Evolutionary conservation across 1,140 invertebrate species (phyloP).

Genomic region (Zophobas morio): DNA sequence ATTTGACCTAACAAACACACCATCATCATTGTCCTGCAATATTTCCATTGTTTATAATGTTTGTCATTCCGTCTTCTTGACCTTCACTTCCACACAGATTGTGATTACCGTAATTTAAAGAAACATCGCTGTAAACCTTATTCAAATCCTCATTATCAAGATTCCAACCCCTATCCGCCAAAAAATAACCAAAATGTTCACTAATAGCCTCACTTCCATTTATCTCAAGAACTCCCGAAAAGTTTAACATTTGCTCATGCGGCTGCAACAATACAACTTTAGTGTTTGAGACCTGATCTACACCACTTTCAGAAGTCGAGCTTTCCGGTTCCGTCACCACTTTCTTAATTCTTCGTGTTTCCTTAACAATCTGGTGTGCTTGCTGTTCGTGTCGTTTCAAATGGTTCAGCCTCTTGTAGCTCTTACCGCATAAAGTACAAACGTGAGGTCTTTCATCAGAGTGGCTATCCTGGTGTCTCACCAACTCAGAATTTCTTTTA

Average conservation of each 20-base stretch:
- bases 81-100: not conserved
- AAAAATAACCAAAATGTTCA: not conserved
- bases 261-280: slow-evolving; percentile 24
- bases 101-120: slow-evolving; percentile 5
- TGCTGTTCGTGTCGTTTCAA: slow-evolving; percentile 50
- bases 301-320: slow-evolving; percentile 2
- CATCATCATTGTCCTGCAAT: not conserved
- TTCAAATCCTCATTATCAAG: slow-evolving; percentile 20
- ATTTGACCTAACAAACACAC: too few species aligned
- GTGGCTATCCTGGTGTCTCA: slow-evolving; percentile 47
- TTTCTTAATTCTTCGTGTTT: slow-evolving; percentile 26
- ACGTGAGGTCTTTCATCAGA: slow-evolving; percentile 50
- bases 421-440: slow-evolving; percentile 47
- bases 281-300: not conserved
- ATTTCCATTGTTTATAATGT: not conserved
- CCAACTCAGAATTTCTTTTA: slow-evolving; percentile 54
- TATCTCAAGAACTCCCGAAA: not conserved
- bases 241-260: not conserved
- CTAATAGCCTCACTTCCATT: not conserved
- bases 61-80: slow-evolving; percentile 1
- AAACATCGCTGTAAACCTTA: slow-evolving; percentile 19
- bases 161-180: slow-evolving; percentile 8
- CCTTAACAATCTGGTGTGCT: slow-evolving; percentile 30
- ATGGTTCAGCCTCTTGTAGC: slow-evolving; percentile 53
- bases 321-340: not conserved